Base-by-base conservation (phyloP, 1,140 invertebrate genomes). In the Bombus picipes region DNA sequence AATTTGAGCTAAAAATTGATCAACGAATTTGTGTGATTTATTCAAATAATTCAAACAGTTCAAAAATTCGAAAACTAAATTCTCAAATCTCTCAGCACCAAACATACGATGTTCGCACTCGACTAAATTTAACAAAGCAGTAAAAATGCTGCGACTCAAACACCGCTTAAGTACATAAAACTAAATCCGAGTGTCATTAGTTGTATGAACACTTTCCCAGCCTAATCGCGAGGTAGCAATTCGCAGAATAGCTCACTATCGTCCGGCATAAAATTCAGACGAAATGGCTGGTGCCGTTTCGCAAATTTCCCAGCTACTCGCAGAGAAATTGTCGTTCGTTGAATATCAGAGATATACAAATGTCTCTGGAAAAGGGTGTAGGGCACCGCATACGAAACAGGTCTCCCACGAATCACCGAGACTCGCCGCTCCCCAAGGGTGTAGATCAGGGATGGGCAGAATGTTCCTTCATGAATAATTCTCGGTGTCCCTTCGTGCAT, bases 381-480 rank as follows among this genome's bases (percentile, higher is more conserved):
- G 75, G 62, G 43, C 53, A 32, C 65, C 65, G 88, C 83, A 88
- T 88, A 75, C 88, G 85, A 90, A 84, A 78, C 82, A 87, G 62
- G 28, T n/a, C 70, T 22, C 13, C 57, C 9, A 28, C 12, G 25
- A 32, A 34, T 34, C 66, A 28, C n/a, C 74, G 74, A 39, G 34
- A 34, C 28, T 18, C 57, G 25, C 3, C 39, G 15, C 57, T 41
- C 28, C 37, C 37, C 1, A 37, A 22, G 76, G 76, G n/a, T 28
- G 12, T 13, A 13, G 5, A n/a, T 32, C 22, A n/a, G 41, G 66
- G 72, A 66, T 71, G n/a, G 65, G 59, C 72, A 41, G 87, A 90
- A 85, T 85, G 87, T 90, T 90, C 79, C 88, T 90, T 90, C 89
- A 90, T 90, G 89, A 90, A 90, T 90, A 90, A 90, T 90, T 90